phyloP scores from a whole-genome alignment of 1,140 invertebrate species.

The Cataglyphis hispanica region DNA sequence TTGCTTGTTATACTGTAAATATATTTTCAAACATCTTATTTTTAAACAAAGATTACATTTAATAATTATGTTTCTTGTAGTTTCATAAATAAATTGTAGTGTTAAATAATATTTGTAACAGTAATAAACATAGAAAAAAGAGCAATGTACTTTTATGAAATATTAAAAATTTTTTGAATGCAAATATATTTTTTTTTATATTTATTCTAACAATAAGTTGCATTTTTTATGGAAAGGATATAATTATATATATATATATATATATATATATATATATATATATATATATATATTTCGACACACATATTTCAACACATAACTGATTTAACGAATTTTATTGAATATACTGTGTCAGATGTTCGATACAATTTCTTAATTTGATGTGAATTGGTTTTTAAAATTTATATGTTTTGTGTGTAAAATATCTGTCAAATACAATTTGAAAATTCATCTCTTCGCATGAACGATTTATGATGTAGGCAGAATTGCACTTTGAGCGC shows the following conservation, averaged over 20 bases:
- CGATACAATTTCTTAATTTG: conserved; percentile 25
- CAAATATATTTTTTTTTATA: neutral
- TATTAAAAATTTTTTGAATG: neutral
- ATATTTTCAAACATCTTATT: neutral
- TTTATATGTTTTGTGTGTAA: neutral
- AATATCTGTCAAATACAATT: conserved; percentile 36
- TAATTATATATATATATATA: neutral
- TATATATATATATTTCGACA: too few species aligned
- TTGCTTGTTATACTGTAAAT: neutral
- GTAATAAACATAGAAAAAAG: neutral
- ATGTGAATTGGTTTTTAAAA: conserved; percentile 23
- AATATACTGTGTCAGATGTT: neutral
- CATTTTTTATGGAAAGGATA: neutral
- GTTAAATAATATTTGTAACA: neutral
- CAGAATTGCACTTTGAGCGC: conserved; percentile 40
- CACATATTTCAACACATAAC: neutral
- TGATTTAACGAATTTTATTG: neutral
- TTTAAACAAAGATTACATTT: conserved; percentile 6
- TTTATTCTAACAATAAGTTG: neutral
- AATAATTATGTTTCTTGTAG: neutral
- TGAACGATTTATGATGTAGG: conserved; percentile 25
- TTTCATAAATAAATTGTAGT: neutral
- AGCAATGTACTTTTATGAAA: neutral
- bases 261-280: too few species aligned
- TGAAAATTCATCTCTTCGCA: conserved; percentile 52